A percentile compares a stretch with the other conserved stretches of the same genome.
phyloP scores from a whole-genome alignment of 2,113 vertebrate genomes.

The Mobula birostris region DNA sequence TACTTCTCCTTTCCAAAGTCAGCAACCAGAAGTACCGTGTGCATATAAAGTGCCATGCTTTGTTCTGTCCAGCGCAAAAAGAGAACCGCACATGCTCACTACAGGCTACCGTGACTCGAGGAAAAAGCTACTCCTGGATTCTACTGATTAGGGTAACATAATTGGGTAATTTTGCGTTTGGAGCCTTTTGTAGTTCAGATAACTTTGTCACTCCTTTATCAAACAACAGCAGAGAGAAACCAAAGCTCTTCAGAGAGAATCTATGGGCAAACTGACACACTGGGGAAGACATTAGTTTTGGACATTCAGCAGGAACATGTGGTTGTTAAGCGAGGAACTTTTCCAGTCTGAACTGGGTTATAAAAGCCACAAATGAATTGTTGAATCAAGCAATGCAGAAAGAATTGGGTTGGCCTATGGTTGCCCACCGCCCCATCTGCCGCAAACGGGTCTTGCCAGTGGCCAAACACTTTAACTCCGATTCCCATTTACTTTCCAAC shows the following conservation, averaged over 20 bases:
- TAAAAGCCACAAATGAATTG: background rate
- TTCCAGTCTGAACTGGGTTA: background rate
- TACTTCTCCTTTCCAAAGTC: constrained; percentile 2
- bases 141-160: background rate
- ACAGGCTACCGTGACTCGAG: background rate
- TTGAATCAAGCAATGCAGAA: background rate
- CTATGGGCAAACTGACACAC: background rate
- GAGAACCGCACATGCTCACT: background rate
- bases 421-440: no score
- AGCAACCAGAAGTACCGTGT: background rate
- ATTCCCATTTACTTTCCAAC: no score
- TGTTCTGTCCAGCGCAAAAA: background rate
- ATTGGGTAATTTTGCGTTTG: background rate
- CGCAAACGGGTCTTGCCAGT: no score
- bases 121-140: background rate
- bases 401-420: background rate
- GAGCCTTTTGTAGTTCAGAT: background rate
- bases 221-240: background rate
- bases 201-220: background rate
- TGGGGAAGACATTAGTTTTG: background rate
- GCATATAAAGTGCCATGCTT: background rate
- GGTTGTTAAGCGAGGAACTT: background rate
- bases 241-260: background rate
- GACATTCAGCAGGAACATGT: background rate
- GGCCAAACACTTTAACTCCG: no score